Conservation (phyloP, 2,888 invertebrate species). For the Eilema depressum region DNA sequence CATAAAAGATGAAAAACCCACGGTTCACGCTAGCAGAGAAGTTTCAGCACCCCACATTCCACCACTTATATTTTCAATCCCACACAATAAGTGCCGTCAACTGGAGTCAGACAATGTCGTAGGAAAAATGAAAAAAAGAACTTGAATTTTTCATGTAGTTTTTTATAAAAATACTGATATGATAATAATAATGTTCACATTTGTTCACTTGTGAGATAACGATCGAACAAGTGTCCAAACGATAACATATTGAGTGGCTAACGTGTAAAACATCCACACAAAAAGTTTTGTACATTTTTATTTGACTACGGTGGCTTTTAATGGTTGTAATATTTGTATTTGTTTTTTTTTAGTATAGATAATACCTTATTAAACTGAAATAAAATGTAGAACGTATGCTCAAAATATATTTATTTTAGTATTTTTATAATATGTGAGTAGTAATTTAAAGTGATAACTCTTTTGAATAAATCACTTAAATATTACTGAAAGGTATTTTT, state of each 20-base stretch:
- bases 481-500: no score
- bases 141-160: not conserved
- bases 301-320: constrained; percentile 16
- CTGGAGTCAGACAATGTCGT: constrained; percentile 11
- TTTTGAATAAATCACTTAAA: no score
- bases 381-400: no score
- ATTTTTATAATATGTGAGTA: no score
- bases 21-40: not conserved
- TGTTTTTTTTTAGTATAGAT: not conserved
- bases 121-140: not conserved
- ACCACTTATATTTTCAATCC: not conserved
- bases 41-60: not conserved
- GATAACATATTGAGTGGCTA: constrained; percentile 55
- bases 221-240: constrained; percentile 50
- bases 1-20: not conserved
- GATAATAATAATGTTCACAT: constrained; percentile 49
- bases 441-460: no score
- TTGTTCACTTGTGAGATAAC: constrained; percentile 53
- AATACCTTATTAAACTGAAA: not conserved
- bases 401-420: no score
- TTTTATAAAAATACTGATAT: constrained; percentile 47
- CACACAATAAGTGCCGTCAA: not conserved
- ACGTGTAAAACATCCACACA: constrained; percentile 58
- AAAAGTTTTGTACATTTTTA: constrained; percentile 26
- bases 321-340: not conserved